Evolutionary conservation across 2,797 vertebrate genomes (phyloP).

Genomic region (Rhabdophis nuchalis): DNA sequence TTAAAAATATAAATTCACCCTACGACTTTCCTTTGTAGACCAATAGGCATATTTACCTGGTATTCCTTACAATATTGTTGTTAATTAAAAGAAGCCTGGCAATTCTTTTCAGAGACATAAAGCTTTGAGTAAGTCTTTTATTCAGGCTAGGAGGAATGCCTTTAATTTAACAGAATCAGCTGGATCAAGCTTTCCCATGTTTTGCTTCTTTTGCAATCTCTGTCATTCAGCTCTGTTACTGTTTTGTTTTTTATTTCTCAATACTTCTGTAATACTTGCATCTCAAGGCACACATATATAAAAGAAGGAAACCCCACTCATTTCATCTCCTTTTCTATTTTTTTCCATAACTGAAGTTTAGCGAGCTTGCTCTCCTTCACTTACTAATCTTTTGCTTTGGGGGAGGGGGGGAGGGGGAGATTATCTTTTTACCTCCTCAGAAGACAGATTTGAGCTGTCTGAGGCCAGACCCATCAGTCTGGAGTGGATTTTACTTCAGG

Average conservation of each 20-base stretch:
- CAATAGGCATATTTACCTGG: background rate
- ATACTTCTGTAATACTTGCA: background rate
- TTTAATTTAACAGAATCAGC: background rate
- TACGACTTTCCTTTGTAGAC: background rate
- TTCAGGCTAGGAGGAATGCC: background rate
- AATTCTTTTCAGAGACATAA: background rate
- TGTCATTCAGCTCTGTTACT: background rate
- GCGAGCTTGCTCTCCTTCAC: background rate
- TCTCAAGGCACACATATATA: background rate
- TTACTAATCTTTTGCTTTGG: background rate
- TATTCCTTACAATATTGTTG: background rate
- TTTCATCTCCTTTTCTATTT: background rate
- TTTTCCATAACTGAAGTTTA: background rate
- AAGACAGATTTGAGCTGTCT: background rate
- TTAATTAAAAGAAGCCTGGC: background rate
- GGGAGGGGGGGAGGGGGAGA: fast-evolving
- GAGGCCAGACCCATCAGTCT: background rate
- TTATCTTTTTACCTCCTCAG: background rate
- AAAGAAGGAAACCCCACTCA: background rate
- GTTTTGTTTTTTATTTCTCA: background rate
- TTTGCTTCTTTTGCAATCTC: background rate
- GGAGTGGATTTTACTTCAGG: background rate
- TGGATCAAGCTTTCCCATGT: background rate
- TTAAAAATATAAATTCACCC: background rate
- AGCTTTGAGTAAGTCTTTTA: background rate